A percentile compares a stretch with the other conserved stretches of the same genome.
Evolutionary conservation across 2,113 vertebrate species (phyloP).

Genomic region (Perognathus longimembris): DNA sequence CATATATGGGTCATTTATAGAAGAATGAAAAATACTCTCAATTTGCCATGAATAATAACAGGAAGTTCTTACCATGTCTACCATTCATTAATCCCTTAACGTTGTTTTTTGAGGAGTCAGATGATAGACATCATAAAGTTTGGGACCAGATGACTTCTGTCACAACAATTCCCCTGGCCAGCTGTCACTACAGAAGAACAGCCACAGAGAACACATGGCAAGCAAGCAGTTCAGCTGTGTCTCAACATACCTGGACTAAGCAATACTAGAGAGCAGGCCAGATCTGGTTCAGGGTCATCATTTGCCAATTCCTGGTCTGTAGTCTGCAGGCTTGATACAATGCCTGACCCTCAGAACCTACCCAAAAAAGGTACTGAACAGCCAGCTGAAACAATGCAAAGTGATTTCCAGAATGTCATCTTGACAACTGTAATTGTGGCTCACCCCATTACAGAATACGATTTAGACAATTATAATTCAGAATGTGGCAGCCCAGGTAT

Average conservation of each 20-base stretch:
- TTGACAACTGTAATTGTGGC: not conserved
- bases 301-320: not conserved
- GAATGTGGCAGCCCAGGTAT: not conserved
- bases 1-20: too few species aligned
- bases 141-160: not conserved
- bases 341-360: not conserved
- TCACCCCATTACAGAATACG: not conserved
- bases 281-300: not conserved
- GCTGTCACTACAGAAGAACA: not conserved
- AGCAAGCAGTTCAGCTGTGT: rapidly evolving
- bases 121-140: not conserved
- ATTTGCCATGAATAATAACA: not conserved
- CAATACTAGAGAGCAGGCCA: not conserved
- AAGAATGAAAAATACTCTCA: too few species aligned
- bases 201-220: not conserved
- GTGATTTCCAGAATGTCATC: not conserved
- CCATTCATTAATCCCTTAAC: not conserved
- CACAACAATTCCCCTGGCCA: not conserved
- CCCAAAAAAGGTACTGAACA: not conserved
- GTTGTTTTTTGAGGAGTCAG: not conserved
- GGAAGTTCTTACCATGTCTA: not conserved
- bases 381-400: not conserved
- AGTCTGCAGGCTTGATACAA: not conserved
- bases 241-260: not conserved
- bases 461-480: not conserved